phyloP scores from a whole-genome alignment of 2,113 vertebrate species.

The Tonatia bakeri region DNA sequence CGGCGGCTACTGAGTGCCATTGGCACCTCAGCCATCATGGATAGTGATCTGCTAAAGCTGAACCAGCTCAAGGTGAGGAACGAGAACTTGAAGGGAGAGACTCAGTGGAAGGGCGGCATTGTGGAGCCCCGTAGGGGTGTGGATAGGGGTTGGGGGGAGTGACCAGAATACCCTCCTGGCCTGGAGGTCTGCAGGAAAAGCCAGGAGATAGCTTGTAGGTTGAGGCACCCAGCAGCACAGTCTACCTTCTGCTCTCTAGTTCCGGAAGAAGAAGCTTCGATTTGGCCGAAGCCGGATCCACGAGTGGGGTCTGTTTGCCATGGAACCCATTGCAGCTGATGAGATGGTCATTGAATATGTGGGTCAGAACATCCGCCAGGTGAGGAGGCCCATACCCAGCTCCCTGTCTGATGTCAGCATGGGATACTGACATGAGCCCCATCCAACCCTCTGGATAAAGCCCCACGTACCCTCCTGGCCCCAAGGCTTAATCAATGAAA shows the following conservation, averaged over 20 bases:
- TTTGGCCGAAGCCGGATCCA: conserved; percentile 95
- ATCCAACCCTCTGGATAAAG: background rate
- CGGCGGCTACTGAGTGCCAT: conserved; percentile 92
- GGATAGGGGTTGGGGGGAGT: fast-evolving
- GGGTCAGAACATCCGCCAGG: conserved; percentile 96
- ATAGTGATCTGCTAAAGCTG: conserved; percentile 93
- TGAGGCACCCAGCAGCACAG: background rate
- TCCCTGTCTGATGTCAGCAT: background rate
- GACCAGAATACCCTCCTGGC: background rate
- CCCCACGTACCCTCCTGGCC: background rate
- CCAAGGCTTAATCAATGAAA: background rate
- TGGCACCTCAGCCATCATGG: conserved; percentile 87
- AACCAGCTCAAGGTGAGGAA: conserved; percentile 92
- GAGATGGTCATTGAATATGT: conserved; percentile 99
- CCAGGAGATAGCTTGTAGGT: background rate
- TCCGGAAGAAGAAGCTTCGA: conserved; percentile 94
- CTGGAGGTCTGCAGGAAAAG: background rate
- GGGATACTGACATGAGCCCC: background rate
- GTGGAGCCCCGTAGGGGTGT: background rate
- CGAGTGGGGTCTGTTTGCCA: conserved; percentile 96
- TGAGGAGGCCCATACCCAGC: conserved; percentile 49
- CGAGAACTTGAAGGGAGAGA: background rate
- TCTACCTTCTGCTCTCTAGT: conserved; percentile 77
- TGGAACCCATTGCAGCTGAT: conserved; percentile 95
- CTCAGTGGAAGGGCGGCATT: background rate